These are phyloP conservation scores for Apamea sordens DNA, from an alignment of 2,888 invertebrate species.

Conservation along the genomic window DNA sequence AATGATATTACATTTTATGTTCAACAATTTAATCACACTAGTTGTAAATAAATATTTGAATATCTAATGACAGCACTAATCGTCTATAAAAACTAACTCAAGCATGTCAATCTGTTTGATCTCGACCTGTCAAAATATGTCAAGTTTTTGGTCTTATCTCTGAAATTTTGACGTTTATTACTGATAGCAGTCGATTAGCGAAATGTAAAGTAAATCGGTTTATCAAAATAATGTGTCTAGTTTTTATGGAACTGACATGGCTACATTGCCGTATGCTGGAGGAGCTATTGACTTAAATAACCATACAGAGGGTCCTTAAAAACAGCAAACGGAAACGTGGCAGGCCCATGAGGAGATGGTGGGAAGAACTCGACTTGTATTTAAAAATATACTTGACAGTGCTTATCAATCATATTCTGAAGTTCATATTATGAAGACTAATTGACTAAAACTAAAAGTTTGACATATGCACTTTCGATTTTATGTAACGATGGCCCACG, in stretches of 20 bases:
- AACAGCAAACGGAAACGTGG: rapidly evolving
- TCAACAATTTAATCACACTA: slow-evolving; percentile 10
- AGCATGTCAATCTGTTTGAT: background rate
- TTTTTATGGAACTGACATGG: background rate
- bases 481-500: slow-evolving; percentile 45
- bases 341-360: background rate
- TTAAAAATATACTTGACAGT: slow-evolving; percentile 17
- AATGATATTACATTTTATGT: slow-evolving; percentile 10
- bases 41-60: background rate
- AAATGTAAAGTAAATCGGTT: background rate
- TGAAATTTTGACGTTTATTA: slow-evolving; percentile 3
- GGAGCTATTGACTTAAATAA: background rate
- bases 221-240: background rate
- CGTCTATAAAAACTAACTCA: background rate
- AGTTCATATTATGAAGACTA: background rate
- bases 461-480: slow-evolving; percentile 39
- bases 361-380: background rate
- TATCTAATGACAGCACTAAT: background rate
- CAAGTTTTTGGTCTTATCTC: background rate
- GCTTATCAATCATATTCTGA: slow-evolving; percentile 19
- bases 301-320: background rate
- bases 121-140: slow-evolving; percentile 20
- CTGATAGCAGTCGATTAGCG: background rate
- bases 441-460: slow-evolving; percentile 13
- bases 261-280: background rate